Evolutionary conservation across 1,140 invertebrate species (phyloP).

Genomic region (Hypothenemus hampei): DNA sequence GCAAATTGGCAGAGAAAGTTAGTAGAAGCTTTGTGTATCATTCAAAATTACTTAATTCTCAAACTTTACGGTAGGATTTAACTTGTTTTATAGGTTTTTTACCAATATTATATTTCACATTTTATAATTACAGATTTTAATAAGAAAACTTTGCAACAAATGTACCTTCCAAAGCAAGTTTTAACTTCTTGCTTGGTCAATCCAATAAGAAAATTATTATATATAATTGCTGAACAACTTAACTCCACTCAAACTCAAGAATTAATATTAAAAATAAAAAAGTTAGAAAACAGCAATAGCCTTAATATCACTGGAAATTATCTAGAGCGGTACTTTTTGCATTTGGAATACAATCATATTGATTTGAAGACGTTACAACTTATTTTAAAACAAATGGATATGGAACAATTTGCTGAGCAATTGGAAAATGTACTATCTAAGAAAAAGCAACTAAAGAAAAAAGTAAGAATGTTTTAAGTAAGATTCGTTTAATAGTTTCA

Average conservation of each 20-base stretch:
- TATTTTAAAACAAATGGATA: constrained; percentile 34
- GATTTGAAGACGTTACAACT: constrained; percentile 27
- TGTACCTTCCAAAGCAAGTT: constrained; percentile 28
- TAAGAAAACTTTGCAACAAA: constrained; percentile 21
- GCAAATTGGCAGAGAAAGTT: constrained; percentile 31
- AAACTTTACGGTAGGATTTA: too few relatives aligned
- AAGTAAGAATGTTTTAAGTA: background rate
- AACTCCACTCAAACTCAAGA: constrained; percentile 11
- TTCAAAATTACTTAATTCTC: constrained; percentile 36
- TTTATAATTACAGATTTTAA: constrained; percentile 31
- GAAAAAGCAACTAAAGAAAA: background rate
- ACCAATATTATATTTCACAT: too few relatives aligned
- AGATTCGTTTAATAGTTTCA: too few relatives aligned
- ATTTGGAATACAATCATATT: constrained; percentile 30
- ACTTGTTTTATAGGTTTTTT: too few relatives aligned
- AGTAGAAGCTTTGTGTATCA: constrained; percentile 35
- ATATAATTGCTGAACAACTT: constrained; percentile 34
- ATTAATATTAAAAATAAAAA: constrained; percentile 27
- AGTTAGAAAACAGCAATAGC: constrained; percentile 21
- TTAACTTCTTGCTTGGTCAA: constrained; percentile 21
- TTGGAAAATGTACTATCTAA: constrained; percentile 8
- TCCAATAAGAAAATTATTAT: constrained; percentile 30
- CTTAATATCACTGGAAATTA: constrained; percentile 17
- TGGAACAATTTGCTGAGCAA: constrained; percentile 22
- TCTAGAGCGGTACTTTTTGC: constrained; percentile 36